These are phyloP conservation scores for Gallirallus australis DNA, from an alignment of 2,797 vertebrate genomes.

Conservation along the genomic window DNA sequence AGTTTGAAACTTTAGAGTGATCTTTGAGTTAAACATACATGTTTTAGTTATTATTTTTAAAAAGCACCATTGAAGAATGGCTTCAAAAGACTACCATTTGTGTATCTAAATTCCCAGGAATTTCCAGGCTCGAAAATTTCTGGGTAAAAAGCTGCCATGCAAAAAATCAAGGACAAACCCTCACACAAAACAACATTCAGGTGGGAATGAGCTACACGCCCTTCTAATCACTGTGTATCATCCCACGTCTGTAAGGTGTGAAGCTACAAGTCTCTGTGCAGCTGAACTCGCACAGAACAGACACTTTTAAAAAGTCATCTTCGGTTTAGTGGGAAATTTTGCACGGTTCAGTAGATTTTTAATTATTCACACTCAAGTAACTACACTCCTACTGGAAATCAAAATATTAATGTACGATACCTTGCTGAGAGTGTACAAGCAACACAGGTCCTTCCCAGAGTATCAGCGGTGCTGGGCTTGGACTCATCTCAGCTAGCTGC, in stretches of 20 bases:
- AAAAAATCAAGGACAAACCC: neutral
- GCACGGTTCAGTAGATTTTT: neutral
- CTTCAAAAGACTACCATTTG: neutral
- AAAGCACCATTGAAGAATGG: neutral
- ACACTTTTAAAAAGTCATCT: neutral
- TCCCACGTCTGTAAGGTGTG: neutral
- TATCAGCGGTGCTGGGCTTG: constrained; percentile 48
- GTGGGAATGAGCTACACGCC: neutral
- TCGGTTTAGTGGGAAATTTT: neutral
- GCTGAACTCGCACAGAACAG: neutral
- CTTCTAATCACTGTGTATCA: neutral
- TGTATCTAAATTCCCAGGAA: neutral
- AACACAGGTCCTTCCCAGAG: constrained; percentile 74
- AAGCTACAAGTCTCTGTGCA: neutral
- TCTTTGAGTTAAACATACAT: neutral
- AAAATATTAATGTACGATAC: constrained; percentile 18
- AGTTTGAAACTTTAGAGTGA: neutral
- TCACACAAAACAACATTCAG: neutral
- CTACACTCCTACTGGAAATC: neutral
- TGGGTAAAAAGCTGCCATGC: neutral
- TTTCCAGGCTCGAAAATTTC: neutral
- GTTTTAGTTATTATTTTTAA: neutral
- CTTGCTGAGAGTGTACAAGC: constrained; percentile 66
- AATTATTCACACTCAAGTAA: constrained; percentile 8
- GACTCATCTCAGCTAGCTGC: constrained; percentile 47